Base-by-base conservation (phyloP, 2,797 vertebrate species). In the Gallinago solitaria region DNA sequence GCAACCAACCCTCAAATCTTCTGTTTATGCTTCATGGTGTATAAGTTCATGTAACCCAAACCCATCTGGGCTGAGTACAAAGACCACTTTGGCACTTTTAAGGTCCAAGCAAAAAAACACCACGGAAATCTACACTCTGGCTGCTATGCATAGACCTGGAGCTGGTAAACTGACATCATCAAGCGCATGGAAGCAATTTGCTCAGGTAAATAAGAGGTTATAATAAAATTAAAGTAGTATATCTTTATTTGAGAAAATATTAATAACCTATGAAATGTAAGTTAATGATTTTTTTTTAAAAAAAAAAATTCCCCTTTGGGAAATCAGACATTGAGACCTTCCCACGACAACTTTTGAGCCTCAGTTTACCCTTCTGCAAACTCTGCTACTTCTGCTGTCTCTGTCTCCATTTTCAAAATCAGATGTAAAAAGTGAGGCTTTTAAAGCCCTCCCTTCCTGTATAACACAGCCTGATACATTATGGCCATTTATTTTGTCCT, bases 31-130 rank as follows among this genome's bases (percentile, higher is more conserved):
- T 91, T 99, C 99, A 6, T 99, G 99, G 99, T 98, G 98, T 91
- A 98, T 99, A 79, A 99, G 99, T 98, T 99, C 99, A 3, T 99
- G 99, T 97, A 99, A 99, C 89, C 99, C 99, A 85, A 99, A 99
- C 92, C 99, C 99, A 41, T 98, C 99, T 54, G 99, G 98, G 95
- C 98, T 99, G 89, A 99, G 98, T 98, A 99, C 99, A 87, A 99
- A 99, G 98, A 99, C 99, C 25, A 98, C 99, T 5, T 97, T 99
- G 95, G 99, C 99, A 87, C 98, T 99, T 97, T 97, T 99, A 76
- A 98, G 99, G 82, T 99, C 99, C 96, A 99, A 99, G 97, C 99
- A 99, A 98, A 99, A 98, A 97, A 98, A 93, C 48, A 98, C 98
- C 75, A 93, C 98, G 0, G 98, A 99, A 96, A 98, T 99, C 79